Evolutionary conservation across 2,113 vertebrate genomes (phyloP).

Genomic region (Delphinus delphis): DNA sequence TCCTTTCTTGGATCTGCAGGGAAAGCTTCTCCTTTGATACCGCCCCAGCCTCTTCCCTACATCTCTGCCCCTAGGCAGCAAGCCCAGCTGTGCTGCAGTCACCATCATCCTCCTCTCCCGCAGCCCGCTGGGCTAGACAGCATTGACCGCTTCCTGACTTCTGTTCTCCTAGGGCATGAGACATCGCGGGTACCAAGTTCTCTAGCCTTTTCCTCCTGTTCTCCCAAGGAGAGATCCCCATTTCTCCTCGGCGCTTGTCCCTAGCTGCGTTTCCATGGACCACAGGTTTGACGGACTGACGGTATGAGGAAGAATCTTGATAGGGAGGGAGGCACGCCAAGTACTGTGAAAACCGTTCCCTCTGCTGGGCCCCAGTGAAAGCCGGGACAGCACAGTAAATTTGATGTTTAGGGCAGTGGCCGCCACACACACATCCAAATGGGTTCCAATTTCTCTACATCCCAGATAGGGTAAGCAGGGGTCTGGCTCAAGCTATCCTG

Average conservation of each 20-base stretch:
- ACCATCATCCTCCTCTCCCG: not conserved
- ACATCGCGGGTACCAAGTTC: not conserved
- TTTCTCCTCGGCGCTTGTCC: conserved; percentile 5
- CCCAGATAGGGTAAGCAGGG: not conserved
- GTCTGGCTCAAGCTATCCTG: not conserved
- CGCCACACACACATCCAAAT: not conserved
- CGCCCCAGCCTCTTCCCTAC: not conserved
- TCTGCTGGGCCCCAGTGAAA: conserved; percentile 27
- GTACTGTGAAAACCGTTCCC: conserved; percentile 41
- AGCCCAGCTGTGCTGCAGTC: conserved; percentile 31
- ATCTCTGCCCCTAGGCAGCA: not conserved
- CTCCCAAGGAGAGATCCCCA: not conserved
- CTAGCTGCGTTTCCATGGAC: conserved; percentile 56
- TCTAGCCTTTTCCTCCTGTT: conserved; percentile 14
- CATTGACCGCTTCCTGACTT: conserved; percentile 42
- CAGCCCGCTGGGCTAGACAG: conserved; percentile 17
- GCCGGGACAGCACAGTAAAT: conserved; percentile 69
- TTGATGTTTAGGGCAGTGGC: conserved; percentile 60
- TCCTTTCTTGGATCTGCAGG: conserved; percentile 57
- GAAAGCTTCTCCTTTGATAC: conserved; percentile 46
- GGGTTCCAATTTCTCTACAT: not conserved
- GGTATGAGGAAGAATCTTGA: not conserved
- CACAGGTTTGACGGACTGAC: not conserved
- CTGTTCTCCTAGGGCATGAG: not conserved
- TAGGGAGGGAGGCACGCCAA: not conserved